Conservation (phyloP, 1,140 invertebrate genomes). For the Lepidotrigona ventralis region DNA sequence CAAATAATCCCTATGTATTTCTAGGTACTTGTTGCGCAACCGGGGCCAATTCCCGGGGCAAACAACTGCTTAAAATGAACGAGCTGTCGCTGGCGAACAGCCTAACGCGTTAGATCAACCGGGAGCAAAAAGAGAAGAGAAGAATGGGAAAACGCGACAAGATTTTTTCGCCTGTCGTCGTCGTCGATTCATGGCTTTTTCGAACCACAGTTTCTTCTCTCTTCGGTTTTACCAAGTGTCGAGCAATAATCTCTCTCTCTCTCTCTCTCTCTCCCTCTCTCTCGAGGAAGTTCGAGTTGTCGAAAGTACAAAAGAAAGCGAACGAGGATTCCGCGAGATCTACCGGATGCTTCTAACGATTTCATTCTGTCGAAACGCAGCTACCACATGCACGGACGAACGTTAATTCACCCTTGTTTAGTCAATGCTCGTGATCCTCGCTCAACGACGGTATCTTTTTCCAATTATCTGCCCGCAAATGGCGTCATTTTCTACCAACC, state of each 20-base stretch:
- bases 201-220: no score
- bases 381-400: neutral
- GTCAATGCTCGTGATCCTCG: slow-evolving; percentile 7
- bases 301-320: neutral
- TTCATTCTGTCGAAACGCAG: slow-evolving; percentile 24
- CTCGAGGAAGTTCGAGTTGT: neutral
- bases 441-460: slow-evolving; percentile 31
- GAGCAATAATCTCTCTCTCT: no score
- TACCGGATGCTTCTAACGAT: slow-evolving; percentile 35
- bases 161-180: no score
- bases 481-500: neutral
- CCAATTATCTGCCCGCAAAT: slow-evolving; percentile 40
- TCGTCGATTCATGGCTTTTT: no score
- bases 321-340: slow-evolving; percentile 41
- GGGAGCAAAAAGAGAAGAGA: no score
- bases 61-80: slow-evolving; percentile 28
- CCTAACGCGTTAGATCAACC: neutral
- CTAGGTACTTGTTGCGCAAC: slow-evolving; percentile 39
- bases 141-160: no score
- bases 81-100: neutral
- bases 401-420: slow-evolving; percentile 43
- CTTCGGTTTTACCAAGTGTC: no score
- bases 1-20: slow-evolving; percentile 10
- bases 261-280: no score
- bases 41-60: neutral